Evolutionary conservation across 2,797 vertebrate genomes (phyloP).

Genomic region (Antennarius maculatus): DNA sequence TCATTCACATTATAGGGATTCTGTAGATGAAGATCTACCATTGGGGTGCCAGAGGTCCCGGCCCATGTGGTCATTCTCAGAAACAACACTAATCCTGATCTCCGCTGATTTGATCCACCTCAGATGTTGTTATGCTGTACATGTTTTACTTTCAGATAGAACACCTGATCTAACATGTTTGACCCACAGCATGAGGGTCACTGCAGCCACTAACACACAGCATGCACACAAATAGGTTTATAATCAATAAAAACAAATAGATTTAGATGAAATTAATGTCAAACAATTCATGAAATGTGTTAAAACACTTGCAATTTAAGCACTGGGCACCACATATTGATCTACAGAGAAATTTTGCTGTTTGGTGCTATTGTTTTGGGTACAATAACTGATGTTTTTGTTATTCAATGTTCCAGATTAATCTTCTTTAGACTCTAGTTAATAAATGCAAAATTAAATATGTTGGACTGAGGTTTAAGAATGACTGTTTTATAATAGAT

Average conservation of each 20-base stretch:
- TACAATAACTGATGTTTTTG: neutral
- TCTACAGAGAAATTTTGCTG: neutral
- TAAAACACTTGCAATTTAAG: neutral
- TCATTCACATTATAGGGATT: constrained; percentile 28
- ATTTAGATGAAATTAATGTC: neutral
- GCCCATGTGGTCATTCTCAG: neutral
- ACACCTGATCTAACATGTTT: neutral
- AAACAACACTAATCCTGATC: neutral
- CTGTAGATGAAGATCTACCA: constrained; percentile 16
- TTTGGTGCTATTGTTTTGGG: neutral
- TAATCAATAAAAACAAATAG: neutral
- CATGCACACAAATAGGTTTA: neutral
- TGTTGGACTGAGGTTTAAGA: neutral
- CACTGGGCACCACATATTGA: neutral
- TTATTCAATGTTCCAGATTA: neutral
- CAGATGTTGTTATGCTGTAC: neutral
- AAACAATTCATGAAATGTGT: neutral
- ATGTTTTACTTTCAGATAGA: neutral
- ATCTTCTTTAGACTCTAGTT: neutral
- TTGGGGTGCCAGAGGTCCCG: constrained; percentile 41
- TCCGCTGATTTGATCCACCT: neutral
- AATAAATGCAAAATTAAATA: neutral
- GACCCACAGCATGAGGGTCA: too few relatives aligned
- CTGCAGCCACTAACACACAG: neutral
- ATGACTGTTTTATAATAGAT: neutral